Conservation (phyloP, 1,140 invertebrate genomes). For the Lineus longissimus region DNA sequence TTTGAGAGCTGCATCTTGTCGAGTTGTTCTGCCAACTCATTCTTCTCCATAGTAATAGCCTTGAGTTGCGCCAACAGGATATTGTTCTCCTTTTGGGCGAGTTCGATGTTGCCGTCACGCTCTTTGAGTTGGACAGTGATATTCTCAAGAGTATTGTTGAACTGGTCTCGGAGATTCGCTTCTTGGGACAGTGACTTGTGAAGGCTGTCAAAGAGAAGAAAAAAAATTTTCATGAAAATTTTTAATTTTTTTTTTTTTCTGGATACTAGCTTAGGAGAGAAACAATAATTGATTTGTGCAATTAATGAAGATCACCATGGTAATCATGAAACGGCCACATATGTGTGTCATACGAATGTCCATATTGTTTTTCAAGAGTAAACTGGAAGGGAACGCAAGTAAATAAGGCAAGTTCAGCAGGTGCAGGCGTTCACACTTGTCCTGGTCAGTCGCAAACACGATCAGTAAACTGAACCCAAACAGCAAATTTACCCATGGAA, state of each 20-base stretch:
- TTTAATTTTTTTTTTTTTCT: not conserved
- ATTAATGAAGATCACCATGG: not conserved
- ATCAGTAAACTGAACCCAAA: no score
- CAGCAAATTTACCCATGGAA: no score
- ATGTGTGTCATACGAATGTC: no score
- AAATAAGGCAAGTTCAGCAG: no score
- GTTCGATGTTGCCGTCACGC: conserved; percentile 3
- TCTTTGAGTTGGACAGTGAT: conserved; percentile 7
- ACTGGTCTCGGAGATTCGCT: conserved; percentile 16
- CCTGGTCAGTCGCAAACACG: no score
- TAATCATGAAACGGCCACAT: no score
- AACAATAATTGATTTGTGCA: not conserved
- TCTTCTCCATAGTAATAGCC: not conserved
- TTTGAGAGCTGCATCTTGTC: not conserved
- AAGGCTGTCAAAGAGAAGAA: conserved; percentile 7
- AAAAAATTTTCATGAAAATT: not conserved
- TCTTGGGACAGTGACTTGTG: conserved; percentile 16
- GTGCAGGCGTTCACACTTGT: no score
- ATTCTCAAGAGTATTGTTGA: conserved; percentile 10
- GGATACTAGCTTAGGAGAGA: not conserved
- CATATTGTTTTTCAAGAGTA: no score
- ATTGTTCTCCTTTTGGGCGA: conserved; percentile 10
- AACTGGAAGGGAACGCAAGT: no score
- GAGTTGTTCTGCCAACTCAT: conserved; percentile 3
- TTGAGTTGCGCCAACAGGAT: conserved; percentile 11